Evolutionary conservation across 2,113 vertebrate species (phyloP).

Genomic region (Thamnophis sirtalis): DNA sequence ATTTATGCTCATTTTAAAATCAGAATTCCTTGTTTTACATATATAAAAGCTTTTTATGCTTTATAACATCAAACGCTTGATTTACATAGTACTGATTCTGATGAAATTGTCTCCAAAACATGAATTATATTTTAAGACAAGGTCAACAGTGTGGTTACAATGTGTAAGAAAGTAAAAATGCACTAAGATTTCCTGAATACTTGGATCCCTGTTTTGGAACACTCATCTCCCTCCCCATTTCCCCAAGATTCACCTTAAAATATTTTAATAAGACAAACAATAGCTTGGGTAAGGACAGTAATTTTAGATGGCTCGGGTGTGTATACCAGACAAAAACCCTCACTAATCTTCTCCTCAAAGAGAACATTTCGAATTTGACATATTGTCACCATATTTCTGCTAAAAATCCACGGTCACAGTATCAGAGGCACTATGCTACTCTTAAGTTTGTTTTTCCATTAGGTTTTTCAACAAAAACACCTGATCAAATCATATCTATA

Average conservation of each 20-base stretch:
- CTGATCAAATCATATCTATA: background rate
- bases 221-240: background rate
- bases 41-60: conserved; percentile 28
- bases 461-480: background rate
- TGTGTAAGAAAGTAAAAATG: background rate
- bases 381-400: background rate
- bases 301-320: background rate
- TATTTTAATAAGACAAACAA: background rate
- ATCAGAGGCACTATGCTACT: background rate
- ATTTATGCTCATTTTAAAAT: background rate
- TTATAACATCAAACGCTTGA: conserved; percentile 9
- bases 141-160: background rate
- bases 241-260: background rate
- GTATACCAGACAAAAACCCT: background rate
- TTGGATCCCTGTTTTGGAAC: background rate
- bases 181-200: background rate
- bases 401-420: background rate
- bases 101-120: background rate
- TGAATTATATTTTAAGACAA: background rate
- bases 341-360: background rate
- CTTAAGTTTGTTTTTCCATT: background rate
- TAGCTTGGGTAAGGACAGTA: background rate
- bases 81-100: background rate
- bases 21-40: background rate
- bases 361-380: background rate